Conservation (phyloP, 2,888 invertebrate species). For the Himalopsyche japonica region DNA sequence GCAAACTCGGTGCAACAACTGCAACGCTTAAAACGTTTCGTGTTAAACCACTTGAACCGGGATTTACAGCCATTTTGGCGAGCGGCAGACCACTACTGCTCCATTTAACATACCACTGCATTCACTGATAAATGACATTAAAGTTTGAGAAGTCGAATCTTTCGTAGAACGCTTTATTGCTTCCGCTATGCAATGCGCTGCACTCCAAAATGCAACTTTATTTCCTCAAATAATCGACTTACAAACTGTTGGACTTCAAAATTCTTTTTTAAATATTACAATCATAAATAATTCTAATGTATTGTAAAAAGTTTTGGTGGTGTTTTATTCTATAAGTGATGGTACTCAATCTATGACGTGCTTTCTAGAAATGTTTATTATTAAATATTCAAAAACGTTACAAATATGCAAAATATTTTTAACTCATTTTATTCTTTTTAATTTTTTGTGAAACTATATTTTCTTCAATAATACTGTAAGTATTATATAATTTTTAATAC, state of each 20-base stretch:
- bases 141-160: not conserved
- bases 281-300: too few species aligned
- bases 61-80: not conserved
- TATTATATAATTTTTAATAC: too few species aligned
- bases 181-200: not conserved
- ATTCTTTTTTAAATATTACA: too few species aligned
- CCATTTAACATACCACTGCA: not conserved
- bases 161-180: not conserved
- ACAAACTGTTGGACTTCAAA: not conserved
- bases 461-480: too few species aligned
- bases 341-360: too few species aligned
- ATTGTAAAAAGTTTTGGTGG: too few species aligned
- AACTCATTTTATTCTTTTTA: too few species aligned
- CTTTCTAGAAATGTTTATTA: too few species aligned
- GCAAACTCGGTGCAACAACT: not conserved
- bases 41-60: not conserved
- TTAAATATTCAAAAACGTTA: too few species aligned
- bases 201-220: not conserved
- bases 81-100: not conserved
- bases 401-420: too few species aligned
- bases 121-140: not conserved
- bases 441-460: too few species aligned
- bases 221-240: not conserved
- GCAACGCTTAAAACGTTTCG: not conserved
- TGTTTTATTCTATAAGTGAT: too few species aligned